Percentiles rank a stretch among this genome's conserved stretches.
phyloP scores from a whole-genome alignment of 2,113 vertebrate species.

The Mormyrus lacerda region DNA sequence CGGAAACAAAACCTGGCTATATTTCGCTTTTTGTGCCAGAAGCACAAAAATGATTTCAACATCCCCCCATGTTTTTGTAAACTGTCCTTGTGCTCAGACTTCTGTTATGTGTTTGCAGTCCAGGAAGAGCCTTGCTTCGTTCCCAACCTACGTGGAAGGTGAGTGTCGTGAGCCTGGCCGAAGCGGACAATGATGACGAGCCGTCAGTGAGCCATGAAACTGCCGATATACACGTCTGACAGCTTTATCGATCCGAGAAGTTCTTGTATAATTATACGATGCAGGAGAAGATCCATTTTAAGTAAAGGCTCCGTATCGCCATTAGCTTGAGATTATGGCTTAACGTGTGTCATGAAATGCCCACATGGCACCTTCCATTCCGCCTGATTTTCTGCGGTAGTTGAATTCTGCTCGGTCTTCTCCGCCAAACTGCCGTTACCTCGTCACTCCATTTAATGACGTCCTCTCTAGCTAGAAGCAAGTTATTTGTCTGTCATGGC shows the following conservation, averaged over 20 bases:
- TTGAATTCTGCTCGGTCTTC: not conserved
- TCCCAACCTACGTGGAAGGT: constrained; percentile 97
- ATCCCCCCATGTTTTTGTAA: constrained; percentile 43
- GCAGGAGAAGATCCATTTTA: not conserved
- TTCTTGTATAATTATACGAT: no score
- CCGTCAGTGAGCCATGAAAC: not conserved
- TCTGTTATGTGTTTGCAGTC: constrained; percentile 67
- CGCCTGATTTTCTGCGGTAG: not conserved
- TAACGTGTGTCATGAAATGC: not conserved
- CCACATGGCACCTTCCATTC: not conserved
- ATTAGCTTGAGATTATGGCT: not conserved
- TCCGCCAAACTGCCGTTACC: not conserved
- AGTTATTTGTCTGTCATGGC: constrained; percentile 1
- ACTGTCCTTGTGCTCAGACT: constrained; percentile 45
- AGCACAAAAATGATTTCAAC: not conserved
- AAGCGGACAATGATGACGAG: not conserved
- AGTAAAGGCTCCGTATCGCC: not conserved
- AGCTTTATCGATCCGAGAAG: not conserved
- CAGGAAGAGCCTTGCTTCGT: constrained; percentile 88
- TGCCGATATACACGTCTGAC: not conserved
- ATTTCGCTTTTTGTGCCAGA: not conserved
- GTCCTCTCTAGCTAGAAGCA: not conserved
- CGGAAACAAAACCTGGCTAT: not conserved
- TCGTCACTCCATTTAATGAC: not conserved
- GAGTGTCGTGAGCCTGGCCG: constrained; percentile 47